Conservation (phyloP, 1,140 invertebrate genomes). For the Neoseiulus cucumeris region DNA sequence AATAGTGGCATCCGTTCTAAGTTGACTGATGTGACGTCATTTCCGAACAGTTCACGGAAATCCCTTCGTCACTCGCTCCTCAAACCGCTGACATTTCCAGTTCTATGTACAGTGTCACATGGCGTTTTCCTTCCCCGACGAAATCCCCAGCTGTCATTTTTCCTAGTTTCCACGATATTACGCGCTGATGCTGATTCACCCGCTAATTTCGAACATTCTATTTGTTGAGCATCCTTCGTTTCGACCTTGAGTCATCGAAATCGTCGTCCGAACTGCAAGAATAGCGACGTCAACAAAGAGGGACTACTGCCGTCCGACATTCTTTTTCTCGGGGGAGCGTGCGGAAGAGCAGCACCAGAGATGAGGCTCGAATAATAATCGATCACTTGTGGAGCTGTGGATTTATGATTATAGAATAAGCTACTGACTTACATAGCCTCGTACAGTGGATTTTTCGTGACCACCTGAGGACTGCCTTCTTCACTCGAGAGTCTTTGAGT, state of each 20-base stretch:
- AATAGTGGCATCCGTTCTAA: no score
- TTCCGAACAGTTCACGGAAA: no score
- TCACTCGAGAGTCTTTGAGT: background rate
- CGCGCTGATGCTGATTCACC: no score
- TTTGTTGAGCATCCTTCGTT: background rate
- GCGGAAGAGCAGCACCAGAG: background rate
- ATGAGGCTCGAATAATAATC: background rate
- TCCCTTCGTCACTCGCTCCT: no score
- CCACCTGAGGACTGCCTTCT: background rate
- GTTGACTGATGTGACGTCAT: no score
- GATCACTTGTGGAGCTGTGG: background rate
- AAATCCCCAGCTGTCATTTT: no score
- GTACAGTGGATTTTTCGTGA: constrained; percentile 7
- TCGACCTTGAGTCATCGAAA: background rate
- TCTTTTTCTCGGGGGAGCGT: background rate
- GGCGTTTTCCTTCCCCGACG: no score
- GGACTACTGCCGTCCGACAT: background rate
- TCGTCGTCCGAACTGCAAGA: constrained; percentile 5
- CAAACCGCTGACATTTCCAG: no score
- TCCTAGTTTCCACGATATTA: no score
- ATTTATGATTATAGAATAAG: background rate
- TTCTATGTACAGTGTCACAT: no score
- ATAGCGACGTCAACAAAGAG: background rate
- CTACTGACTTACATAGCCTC: background rate
- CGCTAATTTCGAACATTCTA: background rate